Conservation (phyloP, 2,113 vertebrate species). For the Erinaceus europaeus region DNA sequence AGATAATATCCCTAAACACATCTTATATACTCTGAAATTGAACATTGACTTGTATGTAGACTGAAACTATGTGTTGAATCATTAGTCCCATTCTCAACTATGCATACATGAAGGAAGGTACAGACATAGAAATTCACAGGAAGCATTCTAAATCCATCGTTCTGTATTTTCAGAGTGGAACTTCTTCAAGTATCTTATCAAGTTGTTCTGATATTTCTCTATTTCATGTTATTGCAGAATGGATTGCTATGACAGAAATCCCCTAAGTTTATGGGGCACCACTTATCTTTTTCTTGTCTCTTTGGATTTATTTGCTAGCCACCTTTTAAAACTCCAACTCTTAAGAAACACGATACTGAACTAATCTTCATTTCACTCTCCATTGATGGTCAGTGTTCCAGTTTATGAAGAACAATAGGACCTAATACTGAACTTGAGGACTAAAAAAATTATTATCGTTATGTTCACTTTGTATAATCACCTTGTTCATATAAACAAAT, state of each 20-base stretch:
- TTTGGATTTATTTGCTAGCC: background rate
- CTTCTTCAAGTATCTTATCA: background rate
- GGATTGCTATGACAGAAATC: background rate
- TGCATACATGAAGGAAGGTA: background rate
- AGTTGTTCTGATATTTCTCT: background rate
- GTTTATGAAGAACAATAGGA: constrained; percentile 30
- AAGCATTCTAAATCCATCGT: background rate
- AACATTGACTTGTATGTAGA: background rate
- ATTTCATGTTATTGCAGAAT: background rate
- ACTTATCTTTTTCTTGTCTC: background rate
- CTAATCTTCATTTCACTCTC: constrained; percentile 2
- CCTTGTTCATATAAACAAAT: constrained; percentile 40
- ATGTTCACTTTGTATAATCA: constrained; percentile 47
- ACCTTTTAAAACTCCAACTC: background rate
- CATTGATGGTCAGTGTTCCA: background rate
- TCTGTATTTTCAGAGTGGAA: accelerated
- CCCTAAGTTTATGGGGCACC: background rate
- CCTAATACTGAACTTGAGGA: constrained; percentile 32
- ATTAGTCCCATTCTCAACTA: background rate
- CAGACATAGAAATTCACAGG: background rate
- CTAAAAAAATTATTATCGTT: constrained; percentile 36
- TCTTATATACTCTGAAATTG: background rate
- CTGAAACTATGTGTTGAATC: background rate
- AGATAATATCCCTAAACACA: background rate
- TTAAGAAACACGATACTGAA: background rate